Evolutionary conservation across 2,113 vertebrate genomes (phyloP), one percentile per base, ranked within the genome.

Genomic region (Mobula birostris): DNA sequence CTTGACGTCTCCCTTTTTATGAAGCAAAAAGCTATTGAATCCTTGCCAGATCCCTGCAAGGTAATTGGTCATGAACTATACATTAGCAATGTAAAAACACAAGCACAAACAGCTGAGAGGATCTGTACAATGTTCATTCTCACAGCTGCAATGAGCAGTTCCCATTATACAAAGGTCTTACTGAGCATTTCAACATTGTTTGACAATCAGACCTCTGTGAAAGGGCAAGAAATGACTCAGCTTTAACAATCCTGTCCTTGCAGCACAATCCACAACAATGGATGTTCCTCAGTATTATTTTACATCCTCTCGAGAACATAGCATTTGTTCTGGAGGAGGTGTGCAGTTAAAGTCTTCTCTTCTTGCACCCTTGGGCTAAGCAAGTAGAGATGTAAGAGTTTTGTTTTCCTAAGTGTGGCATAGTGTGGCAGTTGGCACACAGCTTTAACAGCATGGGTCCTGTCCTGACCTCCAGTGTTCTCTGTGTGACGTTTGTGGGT

Each of bases 261-360:
- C 88, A 91, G n/a, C 24, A 91, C 88, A 91, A 91, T 21, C n/a
- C 88, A 91, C 88, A 91, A 91, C 17, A 70, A 91, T 36, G 32
- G 66, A 70, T 2, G 88, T 32, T 91, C 58, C 63, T 36, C 19
- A 40, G 24, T 40, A 70, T 70, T 17, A 91, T 70, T 90, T 0
- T 32, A 61, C 29, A 14, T 19, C 61, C 29, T 66, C 29, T 90
- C 87, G 48, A 90, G 15, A n/a, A 66, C n/a, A 6, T 12, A 90
- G 14, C 36, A 56, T 83, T 83, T 83, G 80, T 56, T 27, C 80
- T 83, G 40, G 40, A 19, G 80, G 40, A 24, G 5, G 6, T 56
- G 80, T 56, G 19, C 19, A 7, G 40, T 83, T 56, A 24, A 8
- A 56, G 7, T 56, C 9, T 9, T 56, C 36, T 24, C 48, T 56